These are phyloP conservation scores for Caenorhabditis imperialis DNA, from an alignment of 2,888 invertebrate species.

Conservation along the genomic window DNA sequence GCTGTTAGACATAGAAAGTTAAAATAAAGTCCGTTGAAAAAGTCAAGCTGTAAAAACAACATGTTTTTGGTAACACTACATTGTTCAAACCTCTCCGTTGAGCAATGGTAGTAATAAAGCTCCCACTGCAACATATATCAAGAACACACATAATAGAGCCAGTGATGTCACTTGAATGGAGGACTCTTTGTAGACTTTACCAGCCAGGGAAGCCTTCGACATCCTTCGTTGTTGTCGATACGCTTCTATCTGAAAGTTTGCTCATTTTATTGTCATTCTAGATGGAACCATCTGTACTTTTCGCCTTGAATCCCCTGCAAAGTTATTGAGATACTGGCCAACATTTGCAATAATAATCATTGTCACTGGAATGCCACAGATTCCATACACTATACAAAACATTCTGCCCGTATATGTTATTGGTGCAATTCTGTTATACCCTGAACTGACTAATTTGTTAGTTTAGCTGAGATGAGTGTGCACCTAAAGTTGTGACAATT, in stretches of 20 bases:
- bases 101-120: conserved; percentile 75
- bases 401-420: conserved; percentile 74
- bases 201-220: conserved; percentile 68
- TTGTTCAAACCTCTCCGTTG: conserved; percentile 68
- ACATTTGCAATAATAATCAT: conserved; percentile 78
- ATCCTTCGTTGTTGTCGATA: conserved; percentile 68
- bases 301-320: conserved; percentile 72
- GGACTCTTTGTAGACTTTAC: conserved; percentile 65
- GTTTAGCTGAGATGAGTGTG: no score
- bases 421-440: conserved; percentile 77
- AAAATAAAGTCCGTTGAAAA: conserved; percentile 77
- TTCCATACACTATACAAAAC: conserved; percentile 76
- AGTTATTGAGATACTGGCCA: conserved; percentile 76
- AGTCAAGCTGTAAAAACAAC: conserved; percentile 67
- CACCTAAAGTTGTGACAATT: conserved; percentile 75
- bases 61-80: not conserved
- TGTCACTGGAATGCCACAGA: conserved; percentile 76
- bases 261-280: not conserved
- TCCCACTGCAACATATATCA: conserved; percentile 76
- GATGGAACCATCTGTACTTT: no score
- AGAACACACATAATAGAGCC: conserved; percentile 70
- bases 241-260: conserved; percentile 66
- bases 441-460: no score
- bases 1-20: conserved; percentile 77
- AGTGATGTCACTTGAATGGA: conserved; percentile 73